A percentile compares a stretch with the other conserved stretches of the same genome.
phyloP scores from a whole-genome alignment of 2,113 vertebrate species.

The Amia ocellicauda region DNA sequence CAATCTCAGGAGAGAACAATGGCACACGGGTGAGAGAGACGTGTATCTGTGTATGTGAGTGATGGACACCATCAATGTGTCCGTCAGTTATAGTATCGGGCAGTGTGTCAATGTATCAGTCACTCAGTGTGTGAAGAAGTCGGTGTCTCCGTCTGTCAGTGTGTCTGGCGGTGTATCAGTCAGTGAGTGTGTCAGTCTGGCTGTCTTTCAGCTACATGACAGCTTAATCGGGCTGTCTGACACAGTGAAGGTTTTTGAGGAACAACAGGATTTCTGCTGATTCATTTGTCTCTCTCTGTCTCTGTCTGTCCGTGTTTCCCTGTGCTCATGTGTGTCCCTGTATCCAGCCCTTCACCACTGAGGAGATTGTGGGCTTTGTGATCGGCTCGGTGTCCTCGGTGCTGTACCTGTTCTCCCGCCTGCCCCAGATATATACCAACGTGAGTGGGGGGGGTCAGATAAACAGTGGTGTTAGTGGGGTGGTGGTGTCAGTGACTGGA shows the following conservation, averaged over 20 bases:
- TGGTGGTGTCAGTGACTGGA: neutral
- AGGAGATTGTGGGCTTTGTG: constrained; percentile 78
- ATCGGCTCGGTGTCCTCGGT: constrained; percentile 82
- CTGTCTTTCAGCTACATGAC: too few species aligned
- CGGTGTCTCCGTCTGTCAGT: neutral
- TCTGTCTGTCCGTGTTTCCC: neutral
- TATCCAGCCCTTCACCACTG: constrained; percentile 70
- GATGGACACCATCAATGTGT: too few species aligned
- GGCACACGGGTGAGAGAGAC: constrained; percentile 50
- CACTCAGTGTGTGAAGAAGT: neutral
- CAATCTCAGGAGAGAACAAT: neutral
- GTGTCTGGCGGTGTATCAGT: neutral
- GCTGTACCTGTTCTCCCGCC: constrained; percentile 83
- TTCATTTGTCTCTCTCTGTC: too few species aligned
- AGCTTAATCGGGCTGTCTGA: too few species aligned
- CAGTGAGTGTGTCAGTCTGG: too few species aligned
- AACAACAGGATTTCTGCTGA: too few species aligned
- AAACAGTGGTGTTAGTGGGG: neutral
- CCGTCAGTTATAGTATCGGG: too few species aligned
- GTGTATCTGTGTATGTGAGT: too few species aligned
- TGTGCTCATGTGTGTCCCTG: constrained; percentile 6
- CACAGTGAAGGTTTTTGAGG: too few species aligned
- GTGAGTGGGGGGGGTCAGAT: constrained; percentile 69
- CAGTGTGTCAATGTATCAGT: neutral
- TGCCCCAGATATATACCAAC: constrained; percentile 89